Conservation (phyloP, 2,888 invertebrate genomes). For the Phasia obesa region DNA sequence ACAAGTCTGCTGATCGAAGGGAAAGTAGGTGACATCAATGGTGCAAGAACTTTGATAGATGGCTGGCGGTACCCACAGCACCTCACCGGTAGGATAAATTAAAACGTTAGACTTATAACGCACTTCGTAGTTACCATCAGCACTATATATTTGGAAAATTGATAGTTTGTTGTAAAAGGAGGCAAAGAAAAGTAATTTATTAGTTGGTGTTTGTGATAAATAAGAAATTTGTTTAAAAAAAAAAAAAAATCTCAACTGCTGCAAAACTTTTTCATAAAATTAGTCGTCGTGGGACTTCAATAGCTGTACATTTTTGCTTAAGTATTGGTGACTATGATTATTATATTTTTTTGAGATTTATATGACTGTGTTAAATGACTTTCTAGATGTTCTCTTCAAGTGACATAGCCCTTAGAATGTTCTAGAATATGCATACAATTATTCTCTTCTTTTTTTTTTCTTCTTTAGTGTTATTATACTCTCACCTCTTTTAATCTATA, state of each 20-base stretch:
- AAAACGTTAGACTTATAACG: conserved; percentile 99
- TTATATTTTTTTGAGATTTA: neutral
- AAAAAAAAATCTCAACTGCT: conserved; percentile 9
- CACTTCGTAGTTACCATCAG: conserved; percentile 99
- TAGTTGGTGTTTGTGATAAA: neutral
- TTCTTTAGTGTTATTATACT: neutral
- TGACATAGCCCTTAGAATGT: neutral
- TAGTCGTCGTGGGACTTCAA: conserved; percentile 25
- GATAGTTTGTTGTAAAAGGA: conserved; percentile 67
- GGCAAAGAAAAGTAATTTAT: neutral
- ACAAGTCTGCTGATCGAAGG: conserved; percentile 99
- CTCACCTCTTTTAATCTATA: conserved; percentile 37
- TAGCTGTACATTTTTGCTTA: conserved; percentile 42
- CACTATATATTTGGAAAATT: conserved; percentile 90
- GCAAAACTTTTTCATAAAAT: conserved; percentile 21
- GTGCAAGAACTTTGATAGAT: conserved; percentile 99
- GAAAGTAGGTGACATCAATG: conserved; percentile 99
- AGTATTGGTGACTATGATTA: conserved; percentile 12
- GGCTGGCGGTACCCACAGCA: conserved; percentile 99
- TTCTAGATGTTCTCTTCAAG: conserved; percentile 3
- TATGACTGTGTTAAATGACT: conserved; percentile 31
- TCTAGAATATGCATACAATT: neutral
- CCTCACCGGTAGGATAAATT: conserved; percentile 97
- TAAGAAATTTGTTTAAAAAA: neutral
- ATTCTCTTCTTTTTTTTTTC: neutral